Evolutionary conservation across 2,888 invertebrate genomes (phyloP).

Genomic region (Anorthoa munda): DNA sequence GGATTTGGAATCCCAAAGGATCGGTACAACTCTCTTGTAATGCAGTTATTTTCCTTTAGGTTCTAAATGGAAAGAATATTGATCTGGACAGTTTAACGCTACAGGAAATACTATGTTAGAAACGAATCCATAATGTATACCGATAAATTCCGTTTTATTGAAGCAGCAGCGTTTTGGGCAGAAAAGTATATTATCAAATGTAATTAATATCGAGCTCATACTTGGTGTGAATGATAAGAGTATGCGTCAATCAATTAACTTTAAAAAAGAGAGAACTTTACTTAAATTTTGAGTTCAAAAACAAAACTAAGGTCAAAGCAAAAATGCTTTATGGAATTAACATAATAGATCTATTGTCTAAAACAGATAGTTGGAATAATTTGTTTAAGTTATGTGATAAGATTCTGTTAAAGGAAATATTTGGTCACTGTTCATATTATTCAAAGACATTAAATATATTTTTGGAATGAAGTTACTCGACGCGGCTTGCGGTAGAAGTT

Average conservation of each 20-base stretch:
- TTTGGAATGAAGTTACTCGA: too few relatives aligned
- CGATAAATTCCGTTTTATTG: background rate
- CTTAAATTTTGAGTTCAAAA: background rate
- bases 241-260: background rate
- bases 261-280: too few relatives aligned
- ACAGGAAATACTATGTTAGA: background rate
- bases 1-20: conserved; percentile 26
- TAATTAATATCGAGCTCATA: too few relatives aligned
- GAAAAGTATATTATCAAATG: too few relatives aligned
- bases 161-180: too few relatives aligned
- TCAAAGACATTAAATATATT: too few relatives aligned
- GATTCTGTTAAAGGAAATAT: background rate
- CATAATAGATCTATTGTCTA: conserved; percentile 16
- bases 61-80: background rate
- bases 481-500: too few relatives aligned
- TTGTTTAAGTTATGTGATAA: background rate
- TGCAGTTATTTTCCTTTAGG: background rate
- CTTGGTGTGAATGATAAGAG: background rate
- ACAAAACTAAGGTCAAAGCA: conserved; percentile 8
- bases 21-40: conserved; percentile 5
- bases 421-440: background rate
- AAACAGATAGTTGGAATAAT: background rate
- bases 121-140: background rate
- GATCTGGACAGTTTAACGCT: background rate
- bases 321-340: conserved; percentile 21